Base-by-base conservation (phyloP, 2,888 invertebrate genomes). In the Campoplex capitator region DNA sequence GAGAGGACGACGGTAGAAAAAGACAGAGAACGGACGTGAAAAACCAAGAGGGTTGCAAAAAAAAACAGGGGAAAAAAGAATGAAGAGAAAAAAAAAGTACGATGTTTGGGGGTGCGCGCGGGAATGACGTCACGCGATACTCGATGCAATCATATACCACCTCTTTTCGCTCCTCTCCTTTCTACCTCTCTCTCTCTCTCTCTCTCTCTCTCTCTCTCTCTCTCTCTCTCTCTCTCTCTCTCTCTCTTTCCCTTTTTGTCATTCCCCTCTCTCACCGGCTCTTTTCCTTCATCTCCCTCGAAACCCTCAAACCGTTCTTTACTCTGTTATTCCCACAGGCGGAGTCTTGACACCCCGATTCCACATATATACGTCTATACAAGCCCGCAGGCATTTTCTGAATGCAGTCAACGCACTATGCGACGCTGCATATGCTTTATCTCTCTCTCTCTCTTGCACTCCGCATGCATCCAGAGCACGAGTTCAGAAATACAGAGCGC, bases 321-420 rank as follows among this genome's bases (percentile, higher is more conserved):
- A 78, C 87, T 70, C 82, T 89, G 90, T 90, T 91, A 91, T 89
- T 91, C 90, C 89, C 91, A 91, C 89, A 89, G 90, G 89, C 89
- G 89, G 73, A 86, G 83, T 87, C 87, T 87, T 87, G 87, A 88
- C 91, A 89, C 89, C 91, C 92, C 82, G 90, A 86, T 76, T 56
- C 3, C 45, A 75, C 42, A 68, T 56, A 75, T 45, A 62, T 56
- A 58, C 16, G 71, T 54, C 13, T 74, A 78, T 70, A 75, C 70
- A 79, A 54, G 75, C 81, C 82, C 79, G 75, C 84, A 65, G 84
- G 82, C 18, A 65, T 58, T 83, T 81, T 86, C 62, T 91, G 91
- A 90, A 92, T 89, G 85, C 91, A 90, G 89, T 89, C 89, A 89
- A 83, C 83, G 87, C 87, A 78, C 88, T 88, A 38, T 73, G 88